These are phyloP conservation scores for Zoanthus sociatus DNA, from an alignment of 92 coral and sea anemone species.

Conservation along the genomic window DNA sequence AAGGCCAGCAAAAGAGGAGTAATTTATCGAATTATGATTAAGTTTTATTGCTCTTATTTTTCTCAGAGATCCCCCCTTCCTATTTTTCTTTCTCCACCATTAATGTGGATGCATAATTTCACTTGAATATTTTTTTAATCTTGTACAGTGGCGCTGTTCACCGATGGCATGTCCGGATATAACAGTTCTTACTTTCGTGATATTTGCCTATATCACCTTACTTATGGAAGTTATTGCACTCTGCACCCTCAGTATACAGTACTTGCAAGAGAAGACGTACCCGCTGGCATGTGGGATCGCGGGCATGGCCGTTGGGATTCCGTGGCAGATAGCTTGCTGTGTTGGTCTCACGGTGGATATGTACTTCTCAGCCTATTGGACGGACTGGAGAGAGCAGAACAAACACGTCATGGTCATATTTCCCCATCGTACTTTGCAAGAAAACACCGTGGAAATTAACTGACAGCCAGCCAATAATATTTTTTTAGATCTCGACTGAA, in stretches of 20 bases:
- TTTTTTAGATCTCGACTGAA: too few species aligned
- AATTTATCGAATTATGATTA: too few species aligned
- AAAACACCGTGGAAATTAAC: not conserved
- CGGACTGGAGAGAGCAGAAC: constrained; percentile 35
- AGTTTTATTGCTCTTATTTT: too few species aligned
- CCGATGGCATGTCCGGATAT: constrained; percentile 40
- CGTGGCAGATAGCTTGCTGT: constrained; percentile 36
- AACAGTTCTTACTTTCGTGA: constrained; percentile 26
- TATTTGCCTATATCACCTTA: constrained; percentile 39
- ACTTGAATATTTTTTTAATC: not conserved
- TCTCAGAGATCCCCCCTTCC: too few species aligned
- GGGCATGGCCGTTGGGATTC: constrained; percentile 22
- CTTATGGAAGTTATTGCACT: constrained; percentile 34
- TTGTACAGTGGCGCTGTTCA: constrained; percentile 30
- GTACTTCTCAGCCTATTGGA: constrained; percentile 44
- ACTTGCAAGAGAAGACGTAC: constrained; percentile 18
- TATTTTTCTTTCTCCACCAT: too few species aligned
- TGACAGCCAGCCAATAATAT: not conserved
- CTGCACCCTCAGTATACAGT: constrained; percentile 10
- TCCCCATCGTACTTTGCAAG: not conserved
- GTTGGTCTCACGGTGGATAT: constrained; percentile 35
- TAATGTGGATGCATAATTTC: not conserved
- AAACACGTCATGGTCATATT: constrained; percentile 1
- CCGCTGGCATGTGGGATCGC: constrained; percentile 39
- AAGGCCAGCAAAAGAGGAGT: too few species aligned